Percentiles rank a stretch among this genome's conserved stretches.
Conservation (phyloP, 2,888 invertebrate species). For the Drosophila neutralis region DNA sequence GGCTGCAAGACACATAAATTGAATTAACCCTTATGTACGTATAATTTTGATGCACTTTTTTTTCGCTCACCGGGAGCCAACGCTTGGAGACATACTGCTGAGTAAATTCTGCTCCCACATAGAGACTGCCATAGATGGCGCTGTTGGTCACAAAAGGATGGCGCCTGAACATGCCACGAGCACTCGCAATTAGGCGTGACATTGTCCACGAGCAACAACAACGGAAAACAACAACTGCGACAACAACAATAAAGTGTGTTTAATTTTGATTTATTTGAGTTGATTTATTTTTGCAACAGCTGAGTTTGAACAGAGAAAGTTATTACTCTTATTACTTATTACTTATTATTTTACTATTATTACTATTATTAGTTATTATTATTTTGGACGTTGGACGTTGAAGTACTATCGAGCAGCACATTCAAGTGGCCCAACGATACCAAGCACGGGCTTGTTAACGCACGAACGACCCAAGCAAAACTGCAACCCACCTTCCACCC, state of each 20-base stretch:
- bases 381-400: too few species aligned
- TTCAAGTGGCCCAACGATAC: too few species aligned
- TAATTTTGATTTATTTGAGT: slow-evolving; percentile 50
- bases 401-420: too few species aligned
- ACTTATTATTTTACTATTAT: too few species aligned
- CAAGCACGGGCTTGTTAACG: too few species aligned
- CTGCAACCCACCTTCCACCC: too few species aligned
- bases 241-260: slow-evolving; percentile 12
- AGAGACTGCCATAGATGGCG: slow-evolving; percentile 90
- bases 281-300: too few species aligned
- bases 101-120: slow-evolving; percentile 91
- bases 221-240: slow-evolving; percentile 4
- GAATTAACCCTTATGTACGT: slow-evolving; percentile 29
- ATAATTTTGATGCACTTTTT: not conserved
- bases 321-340: too few species aligned
- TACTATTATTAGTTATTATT: too few species aligned
- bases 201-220: slow-evolving; percentile 47
- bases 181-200: slow-evolving; percentile 64
- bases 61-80: slow-evolving; percentile 86
- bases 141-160: slow-evolving; percentile 87
- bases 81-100: slow-evolving; percentile 91
- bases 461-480: too few species aligned
- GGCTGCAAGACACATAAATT: slow-evolving; percentile 58
- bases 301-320: too few species aligned
- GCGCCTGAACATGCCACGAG: slow-evolving; percentile 83